Evolutionary conservation across 1,140 invertebrate species (phyloP).

Genomic region (Tetranychus urticae): DNA sequence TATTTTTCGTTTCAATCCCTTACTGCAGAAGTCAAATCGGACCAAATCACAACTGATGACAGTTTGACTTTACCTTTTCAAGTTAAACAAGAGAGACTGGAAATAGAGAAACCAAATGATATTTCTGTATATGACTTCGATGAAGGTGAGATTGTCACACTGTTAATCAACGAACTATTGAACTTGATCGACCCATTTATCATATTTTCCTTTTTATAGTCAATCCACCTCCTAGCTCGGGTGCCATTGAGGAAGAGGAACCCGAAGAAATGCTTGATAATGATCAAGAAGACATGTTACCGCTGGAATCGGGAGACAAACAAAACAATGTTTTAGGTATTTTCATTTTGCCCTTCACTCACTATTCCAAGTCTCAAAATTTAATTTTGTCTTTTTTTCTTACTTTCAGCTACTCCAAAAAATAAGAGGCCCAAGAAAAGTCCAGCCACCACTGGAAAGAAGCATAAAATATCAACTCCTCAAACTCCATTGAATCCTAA

Average conservation of each 20-base stretch:
- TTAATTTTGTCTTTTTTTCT: neutral
- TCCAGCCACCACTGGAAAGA: neutral
- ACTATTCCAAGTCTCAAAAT: neutral
- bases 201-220: neutral
- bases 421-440: neutral
- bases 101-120: slow-evolving; percentile 17
- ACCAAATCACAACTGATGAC: neutral
- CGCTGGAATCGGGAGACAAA: slow-evolving; percentile 25
- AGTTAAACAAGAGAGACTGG: slow-evolving; percentile 8
- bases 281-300: slow-evolving; percentile 18
- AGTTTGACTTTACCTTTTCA: neutral
- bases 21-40: too few species aligned
- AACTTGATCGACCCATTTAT: neutral
- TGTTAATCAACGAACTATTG: neutral
- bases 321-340: neutral
- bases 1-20: too few species aligned
- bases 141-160: slow-evolving; percentile 16
- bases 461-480: slow-evolving; percentile 19
- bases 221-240: neutral
- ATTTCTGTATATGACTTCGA: slow-evolving; percentile 31
- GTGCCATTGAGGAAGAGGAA: neutral
- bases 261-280: neutral
- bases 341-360: neutral
- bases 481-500: slow-evolving; percentile 42
- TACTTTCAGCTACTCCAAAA: neutral